Evolutionary conservation across 2,113 vertebrate species (phyloP).

Genomic region (Tamias sibiricus): DNA sequence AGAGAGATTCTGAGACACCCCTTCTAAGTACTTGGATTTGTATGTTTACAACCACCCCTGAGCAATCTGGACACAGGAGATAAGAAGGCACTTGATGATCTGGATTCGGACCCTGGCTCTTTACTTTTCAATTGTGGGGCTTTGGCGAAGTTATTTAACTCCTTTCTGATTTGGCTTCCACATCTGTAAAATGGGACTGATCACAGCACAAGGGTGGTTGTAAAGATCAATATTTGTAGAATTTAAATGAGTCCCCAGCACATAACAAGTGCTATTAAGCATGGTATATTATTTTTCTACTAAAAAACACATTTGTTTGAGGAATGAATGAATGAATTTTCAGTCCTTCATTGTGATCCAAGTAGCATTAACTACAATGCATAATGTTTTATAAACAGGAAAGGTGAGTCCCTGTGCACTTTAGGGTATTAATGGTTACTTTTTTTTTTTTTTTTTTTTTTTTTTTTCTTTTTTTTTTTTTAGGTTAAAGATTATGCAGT

Average conservation of each 20-base stretch:
- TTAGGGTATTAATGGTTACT: background rate
- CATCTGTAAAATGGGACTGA: background rate
- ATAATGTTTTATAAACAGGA: background rate
- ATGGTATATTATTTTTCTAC: background rate
- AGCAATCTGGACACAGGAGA: background rate
- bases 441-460: background rate
- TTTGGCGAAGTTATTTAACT: background rate
- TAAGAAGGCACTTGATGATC: rapidly evolving
- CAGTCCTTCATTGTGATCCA: background rate
- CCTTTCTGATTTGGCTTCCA: background rate
- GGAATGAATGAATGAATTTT: background rate
- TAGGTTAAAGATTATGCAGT: background rate
- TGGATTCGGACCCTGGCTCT: background rate
- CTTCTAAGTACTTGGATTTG: background rate
- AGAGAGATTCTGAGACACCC: background rate
- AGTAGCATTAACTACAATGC: background rate
- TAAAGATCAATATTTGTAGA: background rate
- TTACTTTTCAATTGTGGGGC: background rate
- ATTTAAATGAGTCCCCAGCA: background rate
- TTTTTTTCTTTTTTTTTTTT: background rate
- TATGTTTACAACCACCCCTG: background rate
- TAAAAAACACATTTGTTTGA: background rate
- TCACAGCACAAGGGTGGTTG: background rate
- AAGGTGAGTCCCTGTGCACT: background rate
- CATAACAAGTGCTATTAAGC: background rate